A percentile compares a stretch with the other conserved stretches of the same genome.
Evolutionary conservation across 30 jellyfish, hydroid and myxozoan species (phyloP).

Genomic region (Aurelia aurita complex sp. Pacific): DNA sequence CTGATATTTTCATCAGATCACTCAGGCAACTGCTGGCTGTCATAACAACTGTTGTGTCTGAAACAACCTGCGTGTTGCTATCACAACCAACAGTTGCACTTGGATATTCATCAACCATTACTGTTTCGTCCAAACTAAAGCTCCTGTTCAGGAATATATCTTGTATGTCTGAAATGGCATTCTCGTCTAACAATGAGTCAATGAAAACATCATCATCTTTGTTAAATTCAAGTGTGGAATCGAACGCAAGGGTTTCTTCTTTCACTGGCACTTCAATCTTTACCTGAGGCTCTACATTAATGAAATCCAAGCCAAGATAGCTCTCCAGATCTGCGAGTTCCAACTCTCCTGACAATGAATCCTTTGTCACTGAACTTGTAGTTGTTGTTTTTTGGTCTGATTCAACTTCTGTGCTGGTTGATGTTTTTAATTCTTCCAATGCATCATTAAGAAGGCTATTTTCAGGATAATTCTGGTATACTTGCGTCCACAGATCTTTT

Average conservation of each 20-base stretch:
- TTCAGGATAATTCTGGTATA: slow-evolving; percentile 27
- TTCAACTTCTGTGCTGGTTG: neutral
- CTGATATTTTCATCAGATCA: slow-evolving; percentile 42
- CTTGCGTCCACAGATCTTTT: slow-evolving; percentile 3
- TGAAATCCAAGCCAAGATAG: neutral
- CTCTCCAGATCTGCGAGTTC: neutral
- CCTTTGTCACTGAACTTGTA: neutral
- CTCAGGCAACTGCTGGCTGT: slow-evolving; percentile 42
- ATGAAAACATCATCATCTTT: slow-evolving; percentile 5
- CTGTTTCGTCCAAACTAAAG: neutral
- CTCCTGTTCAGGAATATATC: neutral
- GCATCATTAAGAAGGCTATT: slow-evolving; percentile 43
- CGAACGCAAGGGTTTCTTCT: neutral
- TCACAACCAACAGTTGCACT: slow-evolving; percentile 17
- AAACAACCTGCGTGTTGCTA: slow-evolving; percentile 18
- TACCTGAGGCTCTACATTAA: neutral
- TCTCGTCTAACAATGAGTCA: neutral
- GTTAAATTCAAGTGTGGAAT: too few species aligned
- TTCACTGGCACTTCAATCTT: too few species aligned
- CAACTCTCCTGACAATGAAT: neutral
- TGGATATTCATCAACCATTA: neutral
- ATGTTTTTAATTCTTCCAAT: slow-evolving; percentile 31
- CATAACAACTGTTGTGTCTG: slow-evolving; percentile 46
- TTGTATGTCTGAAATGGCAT: neutral
- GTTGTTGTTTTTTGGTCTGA: slow-evolving; percentile 28